These are phyloP conservation scores for Varecia variegata DNA, from an alignment of 2,797 vertebrate species.

Conservation along the genomic window DNA sequence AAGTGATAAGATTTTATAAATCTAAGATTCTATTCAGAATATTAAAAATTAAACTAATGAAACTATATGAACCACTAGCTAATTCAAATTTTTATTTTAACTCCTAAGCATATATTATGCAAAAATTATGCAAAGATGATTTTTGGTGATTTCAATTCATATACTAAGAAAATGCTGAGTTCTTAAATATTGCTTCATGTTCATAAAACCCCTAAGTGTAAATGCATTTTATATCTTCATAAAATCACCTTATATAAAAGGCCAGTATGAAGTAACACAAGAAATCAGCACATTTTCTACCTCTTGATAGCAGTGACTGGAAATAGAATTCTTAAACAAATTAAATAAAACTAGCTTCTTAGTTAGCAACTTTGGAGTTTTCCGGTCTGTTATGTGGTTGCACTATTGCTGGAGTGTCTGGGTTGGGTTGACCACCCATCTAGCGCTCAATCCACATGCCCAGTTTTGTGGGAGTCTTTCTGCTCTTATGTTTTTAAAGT, in stretches of 20 bases:
- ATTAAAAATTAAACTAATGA: neutral
- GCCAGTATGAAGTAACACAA: constrained; percentile 58
- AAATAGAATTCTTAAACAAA: constrained; percentile 76
- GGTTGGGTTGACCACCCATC: constrained; percentile 77
- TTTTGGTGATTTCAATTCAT: neutral
- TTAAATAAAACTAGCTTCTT: constrained; percentile 70
- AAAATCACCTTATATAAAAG: constrained; percentile 69
- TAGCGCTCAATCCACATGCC: constrained; percentile 57
- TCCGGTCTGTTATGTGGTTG: constrained; percentile 78
- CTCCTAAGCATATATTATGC: neutral
- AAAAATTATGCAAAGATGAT: constrained; percentile 39
- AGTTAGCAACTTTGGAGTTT: constrained; percentile 68
- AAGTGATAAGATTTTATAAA: constrained; percentile 2
- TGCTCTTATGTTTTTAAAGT: constrained; percentile 73
- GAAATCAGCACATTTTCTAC: constrained; percentile 62
- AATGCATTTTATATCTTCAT: constrained; percentile 34
- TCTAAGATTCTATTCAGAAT: neutral
- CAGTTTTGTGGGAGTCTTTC: constrained; percentile 68
- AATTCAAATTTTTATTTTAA: neutral
- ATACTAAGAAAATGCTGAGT: neutral
- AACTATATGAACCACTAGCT: neutral
- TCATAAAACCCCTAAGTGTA: neutral
- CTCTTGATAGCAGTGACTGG: constrained; percentile 54
- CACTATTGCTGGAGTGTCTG: constrained; percentile 76
- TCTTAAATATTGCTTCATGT: neutral